These are phyloP conservation scores for Iphiclides podalirius DNA, from an alignment of 2,888 invertebrate species.

Conservation along the genomic window DNA sequence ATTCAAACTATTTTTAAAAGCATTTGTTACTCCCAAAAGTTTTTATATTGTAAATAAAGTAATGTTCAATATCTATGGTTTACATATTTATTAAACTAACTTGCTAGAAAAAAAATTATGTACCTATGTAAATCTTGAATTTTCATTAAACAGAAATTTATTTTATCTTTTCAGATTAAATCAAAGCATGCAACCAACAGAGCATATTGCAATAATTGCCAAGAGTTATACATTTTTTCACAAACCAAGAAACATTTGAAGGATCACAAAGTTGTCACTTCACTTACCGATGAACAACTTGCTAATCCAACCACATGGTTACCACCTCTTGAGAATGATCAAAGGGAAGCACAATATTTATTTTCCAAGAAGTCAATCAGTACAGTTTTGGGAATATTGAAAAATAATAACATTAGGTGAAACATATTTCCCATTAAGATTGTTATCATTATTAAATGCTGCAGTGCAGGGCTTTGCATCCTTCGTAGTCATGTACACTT, in stretches of 20 bases:
- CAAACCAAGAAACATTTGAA: slow-evolving; percentile 70
- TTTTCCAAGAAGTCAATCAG: slow-evolving; percentile 85
- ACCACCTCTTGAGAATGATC: slow-evolving; percentile 84
- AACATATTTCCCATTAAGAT: background rate
- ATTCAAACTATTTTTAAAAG: too few species aligned
- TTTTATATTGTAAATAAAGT: too few species aligned
- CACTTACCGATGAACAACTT: slow-evolving; percentile 80
- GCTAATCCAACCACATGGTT: slow-evolving; percentile 84
- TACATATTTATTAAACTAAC: too few species aligned
- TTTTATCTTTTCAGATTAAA: slow-evolving; percentile 55
- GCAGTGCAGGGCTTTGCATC: too few species aligned
- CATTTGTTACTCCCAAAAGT: too few species aligned
- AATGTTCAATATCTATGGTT: too few species aligned
- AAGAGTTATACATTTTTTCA: slow-evolving; percentile 68
- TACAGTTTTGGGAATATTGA: slow-evolving; percentile 82
- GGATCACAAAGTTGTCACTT: slow-evolving; percentile 75
- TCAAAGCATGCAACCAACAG: slow-evolving; percentile 63
- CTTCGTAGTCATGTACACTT: too few species aligned
- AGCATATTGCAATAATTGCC: slow-evolving; percentile 84
- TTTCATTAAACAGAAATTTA: too few species aligned
- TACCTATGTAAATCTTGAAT: too few species aligned
- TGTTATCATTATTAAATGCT: too few species aligned
- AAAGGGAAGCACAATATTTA: slow-evolving; percentile 93
- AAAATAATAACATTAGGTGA: slow-evolving; percentile 80
- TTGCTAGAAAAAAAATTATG: too few species aligned